Evolutionary conservation across 92 coral and sea anemone genomes (phyloP).

Genomic region (Parazoanthus swiftii): DNA sequence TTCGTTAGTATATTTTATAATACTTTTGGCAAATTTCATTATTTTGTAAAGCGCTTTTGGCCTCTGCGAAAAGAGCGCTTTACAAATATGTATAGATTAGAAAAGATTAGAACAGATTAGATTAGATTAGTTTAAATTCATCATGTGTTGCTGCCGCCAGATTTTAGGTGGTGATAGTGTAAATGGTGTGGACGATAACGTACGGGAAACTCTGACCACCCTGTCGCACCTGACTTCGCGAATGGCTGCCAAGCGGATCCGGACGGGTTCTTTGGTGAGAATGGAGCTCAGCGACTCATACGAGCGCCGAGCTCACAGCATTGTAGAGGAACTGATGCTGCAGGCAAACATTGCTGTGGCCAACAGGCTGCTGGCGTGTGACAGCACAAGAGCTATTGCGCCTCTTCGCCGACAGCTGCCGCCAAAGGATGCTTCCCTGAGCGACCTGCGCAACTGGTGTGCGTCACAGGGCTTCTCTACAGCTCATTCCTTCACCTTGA

Average conservation of each 20-base stretch:
- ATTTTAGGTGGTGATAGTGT: conserved; percentile 49
- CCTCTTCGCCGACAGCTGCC: conserved; percentile 83
- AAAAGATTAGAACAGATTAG: too few species aligned
- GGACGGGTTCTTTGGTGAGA: conserved; percentile 53
- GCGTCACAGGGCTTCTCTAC: conserved; percentile 55
- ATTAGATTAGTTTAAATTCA: not conserved
- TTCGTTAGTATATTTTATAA: too few species aligned
- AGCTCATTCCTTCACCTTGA: conserved; percentile 54
- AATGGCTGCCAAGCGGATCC: conserved; percentile 77
- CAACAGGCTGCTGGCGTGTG: conserved; percentile 51
- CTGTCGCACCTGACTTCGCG: conserved; percentile 73
- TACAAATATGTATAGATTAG: too few species aligned
- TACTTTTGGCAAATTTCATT: too few species aligned
- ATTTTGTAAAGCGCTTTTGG: too few species aligned
- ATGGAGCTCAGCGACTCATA: conserved; percentile 15
- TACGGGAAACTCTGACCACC: conserved; percentile 52
- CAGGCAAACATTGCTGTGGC: conserved; percentile 81
- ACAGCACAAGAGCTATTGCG: conserved; percentile 50
- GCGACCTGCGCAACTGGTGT: conserved; percentile 54
- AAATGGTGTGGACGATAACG: conserved; percentile 45
- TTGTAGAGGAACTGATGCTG: conserved; percentile 86
- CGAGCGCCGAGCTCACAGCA: conserved; percentile 52
- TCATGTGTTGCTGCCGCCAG: conserved; percentile 18
- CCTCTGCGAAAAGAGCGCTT: too few species aligned
- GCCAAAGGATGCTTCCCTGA: conserved; percentile 64